Percentiles rank a stretch among this genome's conserved stretches.
Conservation (phyloP, 2,113 vertebrate species). For the Chaetodon trifascialis region DNA sequence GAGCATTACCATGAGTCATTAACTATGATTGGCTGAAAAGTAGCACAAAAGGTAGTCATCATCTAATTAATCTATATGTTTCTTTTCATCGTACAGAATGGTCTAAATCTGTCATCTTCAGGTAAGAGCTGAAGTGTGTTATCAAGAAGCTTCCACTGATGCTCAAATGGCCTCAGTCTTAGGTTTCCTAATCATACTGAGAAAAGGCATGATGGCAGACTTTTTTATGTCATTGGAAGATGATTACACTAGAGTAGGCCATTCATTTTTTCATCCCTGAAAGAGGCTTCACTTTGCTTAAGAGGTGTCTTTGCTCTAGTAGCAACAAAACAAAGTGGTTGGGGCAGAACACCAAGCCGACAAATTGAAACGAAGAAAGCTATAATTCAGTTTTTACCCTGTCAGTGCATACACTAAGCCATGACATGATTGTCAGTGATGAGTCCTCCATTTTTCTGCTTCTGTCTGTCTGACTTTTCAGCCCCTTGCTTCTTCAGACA, state of each 20-base stretch:
- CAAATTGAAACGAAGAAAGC: conserved; percentile 74
- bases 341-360: conserved; percentile 60
- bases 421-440: conserved; percentile 79
- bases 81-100: neutral
- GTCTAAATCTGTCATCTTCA: conserved; percentile 1
- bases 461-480: conserved; percentile 72
- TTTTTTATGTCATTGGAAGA: conserved; percentile 59
- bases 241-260: conserved; percentile 62
- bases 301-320: conserved; percentile 62
- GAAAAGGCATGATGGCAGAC: conserved; percentile 42
- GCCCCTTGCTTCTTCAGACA: conserved; percentile 51
- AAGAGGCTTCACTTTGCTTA: conserved; percentile 62
- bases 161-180: conserved; percentile 43
- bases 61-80: neutral
- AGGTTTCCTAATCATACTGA: conserved; percentile 41
- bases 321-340: conserved; percentile 69
- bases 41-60: neutral
- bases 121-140: conserved; percentile 15
- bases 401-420: conserved; percentile 73
- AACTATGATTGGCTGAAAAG: neutral
- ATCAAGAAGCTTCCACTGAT: conserved; percentile 34
- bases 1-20: neutral
- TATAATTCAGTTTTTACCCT: conserved; percentile 80
- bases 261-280: conserved; percentile 59
- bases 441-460: conserved; percentile 61